Evolutionary conservation across 2,888 invertebrate species (phyloP), one percentile per base, ranked within the genome.

Genomic region (Pyrocoelia pectoralis): DNA sequence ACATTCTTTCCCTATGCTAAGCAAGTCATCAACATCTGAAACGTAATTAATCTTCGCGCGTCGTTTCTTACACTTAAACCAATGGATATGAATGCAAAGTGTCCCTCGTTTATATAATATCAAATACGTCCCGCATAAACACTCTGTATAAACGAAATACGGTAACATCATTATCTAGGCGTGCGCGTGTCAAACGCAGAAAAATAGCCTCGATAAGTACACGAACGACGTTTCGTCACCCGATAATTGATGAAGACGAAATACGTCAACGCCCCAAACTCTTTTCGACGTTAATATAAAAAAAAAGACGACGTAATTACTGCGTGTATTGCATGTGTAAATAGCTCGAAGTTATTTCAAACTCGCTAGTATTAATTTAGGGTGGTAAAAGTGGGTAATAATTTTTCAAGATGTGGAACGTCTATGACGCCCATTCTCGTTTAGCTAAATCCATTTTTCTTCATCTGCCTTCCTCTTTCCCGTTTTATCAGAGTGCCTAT

Each of bases 401-500:
- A 62, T 55, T 63, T 63, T 63, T 51, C 57, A 55, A 63, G 58
- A 58, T 51, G 54, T 54, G 48, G 18, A 57, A 53, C 53, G 43
- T 58, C 63, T 57, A 56, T 61, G 53, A 52, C 52, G 53, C 58
- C 48, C 63, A 50, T 63, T 58, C 51, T 56, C 60, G 59, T 64
- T 64, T 52, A 53, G 33, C 49, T 41, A 18, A 51, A 51, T 48
- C 56, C 80, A 79, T 80, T 80, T 79, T 77, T 80, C 80, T 80
- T 80, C 78, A 80, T 80, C 77, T 78, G 71, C 69, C 58, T 71
- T 72, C 75, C 73, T 73, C 74, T 72, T 64, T 70, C 68, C 69
- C 76, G 75, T 75, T 78, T 77, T 78, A 79, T 79, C 79, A 78
- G 77, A 76, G 73, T 73, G 69, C 75, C 75, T 73, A 80, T 81